phyloP scores from a whole-genome alignment of 2,888 invertebrate species.

The Furcula furcula region DNA sequence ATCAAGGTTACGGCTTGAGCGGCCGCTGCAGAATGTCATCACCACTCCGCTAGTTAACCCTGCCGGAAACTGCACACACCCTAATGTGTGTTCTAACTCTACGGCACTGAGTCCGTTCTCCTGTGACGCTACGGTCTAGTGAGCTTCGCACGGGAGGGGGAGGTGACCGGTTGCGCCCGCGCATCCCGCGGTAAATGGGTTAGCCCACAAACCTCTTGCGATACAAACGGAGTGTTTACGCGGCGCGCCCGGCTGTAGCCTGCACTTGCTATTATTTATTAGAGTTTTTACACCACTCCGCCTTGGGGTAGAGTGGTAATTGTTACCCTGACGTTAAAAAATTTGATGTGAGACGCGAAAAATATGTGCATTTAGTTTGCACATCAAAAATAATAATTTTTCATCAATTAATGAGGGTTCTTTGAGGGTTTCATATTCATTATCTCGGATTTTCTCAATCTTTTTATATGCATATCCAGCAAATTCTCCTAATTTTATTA shows the following conservation, averaged over 20 bases:
- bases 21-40: conserved; percentile 56
- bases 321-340: background rate
- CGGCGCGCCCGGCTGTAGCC: conserved; percentile 20
- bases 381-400: no score
- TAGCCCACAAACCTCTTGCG: conserved; percentile 79
- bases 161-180: conserved; percentile 59
- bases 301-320: conserved; percentile 13
- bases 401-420: no score
- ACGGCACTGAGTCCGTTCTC: no score
- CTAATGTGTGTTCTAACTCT: no score
- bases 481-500: no score
- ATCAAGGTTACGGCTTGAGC: conserved; percentile 69
- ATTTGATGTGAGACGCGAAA: background rate
- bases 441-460: no score
- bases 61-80: no score
- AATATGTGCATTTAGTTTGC: background rate
- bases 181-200: conserved; percentile 72
- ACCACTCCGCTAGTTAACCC: conserved; percentile 51
- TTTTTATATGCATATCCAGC: no score
- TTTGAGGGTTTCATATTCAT: no score
- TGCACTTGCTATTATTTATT: conserved; percentile 18
- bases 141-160: conserved; percentile 36
- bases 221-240: conserved; percentile 53
- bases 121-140: no score
- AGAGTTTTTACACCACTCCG: conserved; percentile 13